Conservation (phyloP, 2,797 vertebrate species). For the Graptemys geographica region DNA sequence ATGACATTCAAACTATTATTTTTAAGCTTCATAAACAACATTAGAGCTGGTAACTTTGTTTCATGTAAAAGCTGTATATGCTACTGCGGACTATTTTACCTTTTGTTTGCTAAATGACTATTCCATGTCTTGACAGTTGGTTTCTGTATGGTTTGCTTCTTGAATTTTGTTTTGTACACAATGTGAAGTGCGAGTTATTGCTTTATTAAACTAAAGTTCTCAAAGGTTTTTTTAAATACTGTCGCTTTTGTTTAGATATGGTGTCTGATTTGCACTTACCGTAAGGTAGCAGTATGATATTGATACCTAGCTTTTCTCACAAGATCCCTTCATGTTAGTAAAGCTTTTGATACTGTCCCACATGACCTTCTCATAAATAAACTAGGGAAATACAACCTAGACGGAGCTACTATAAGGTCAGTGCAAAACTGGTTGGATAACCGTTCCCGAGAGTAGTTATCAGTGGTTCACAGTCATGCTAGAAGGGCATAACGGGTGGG, state of each 20-base stretch:
- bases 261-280: slow-evolving; percentile 48
- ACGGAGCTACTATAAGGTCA: too few species aligned
- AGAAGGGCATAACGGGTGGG: too few species aligned
- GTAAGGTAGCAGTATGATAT: slow-evolving; percentile 16
- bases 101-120: slow-evolving; percentile 61
- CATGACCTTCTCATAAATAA: too few species aligned
- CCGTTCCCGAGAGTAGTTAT: too few species aligned
- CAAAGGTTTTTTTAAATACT: slow-evolving; percentile 50
- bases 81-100: slow-evolving; percentile 62
- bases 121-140: slow-evolving; percentile 51
- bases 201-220: slow-evolving; percentile 83
- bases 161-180: slow-evolving; percentile 71
- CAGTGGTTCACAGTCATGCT: too few species aligned
- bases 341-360: too few species aligned
- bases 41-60: slow-evolving; percentile 47
- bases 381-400: too few species aligned
- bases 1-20: slow-evolving; percentile 69
- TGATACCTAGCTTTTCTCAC: not conserved
- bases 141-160: slow-evolving; percentile 59
- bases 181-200: slow-evolving; percentile 67
- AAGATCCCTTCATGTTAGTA: not conserved
- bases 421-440: too few species aligned
- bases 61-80: slow-evolving; percentile 36
- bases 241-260: slow-evolving; percentile 53
- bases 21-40: slow-evolving; percentile 70